Conservation (phyloP, 2,113 vertebrate species). For the Bubo scandiacus region DNA sequence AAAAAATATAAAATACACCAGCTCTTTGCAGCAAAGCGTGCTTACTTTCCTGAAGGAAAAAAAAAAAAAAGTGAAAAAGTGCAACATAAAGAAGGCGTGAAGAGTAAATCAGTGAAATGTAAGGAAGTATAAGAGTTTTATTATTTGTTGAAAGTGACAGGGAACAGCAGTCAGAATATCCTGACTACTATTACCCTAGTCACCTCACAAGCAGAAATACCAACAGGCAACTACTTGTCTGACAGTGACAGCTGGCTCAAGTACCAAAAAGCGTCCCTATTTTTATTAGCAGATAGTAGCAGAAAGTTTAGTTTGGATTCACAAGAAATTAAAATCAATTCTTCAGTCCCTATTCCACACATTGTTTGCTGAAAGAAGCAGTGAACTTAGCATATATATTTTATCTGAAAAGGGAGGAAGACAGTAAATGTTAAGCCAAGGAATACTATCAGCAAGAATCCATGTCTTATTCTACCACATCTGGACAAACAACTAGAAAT, state of each 20-base stretch:
- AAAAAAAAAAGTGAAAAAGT: not conserved
- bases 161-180: not conserved
- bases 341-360: not conserved
- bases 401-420: not conserved
- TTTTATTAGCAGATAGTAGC: conserved; percentile 48
- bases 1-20: not conserved
- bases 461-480: not conserved
- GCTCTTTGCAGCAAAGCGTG: not conserved
- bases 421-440: not conserved
- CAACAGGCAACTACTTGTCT: conserved; percentile 20
- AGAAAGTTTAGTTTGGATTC: conserved; percentile 31
- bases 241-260: conserved; percentile 63
- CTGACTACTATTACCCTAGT: not conserved
- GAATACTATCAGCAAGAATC: not conserved
- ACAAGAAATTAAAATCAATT: not conserved
- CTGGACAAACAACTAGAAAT: not conserved
- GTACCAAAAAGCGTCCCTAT: conserved; percentile 42
- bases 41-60: not conserved
- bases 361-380: not conserved
- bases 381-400: not conserved
- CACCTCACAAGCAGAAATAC: conserved; percentile 7
- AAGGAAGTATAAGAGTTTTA: not conserved
- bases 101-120: not conserved
- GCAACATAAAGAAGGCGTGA: not conserved
- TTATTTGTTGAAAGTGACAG: not conserved